phyloP scores from a whole-genome alignment of 1,140 invertebrate genomes.

The Lasioglossum albipes region DNA sequence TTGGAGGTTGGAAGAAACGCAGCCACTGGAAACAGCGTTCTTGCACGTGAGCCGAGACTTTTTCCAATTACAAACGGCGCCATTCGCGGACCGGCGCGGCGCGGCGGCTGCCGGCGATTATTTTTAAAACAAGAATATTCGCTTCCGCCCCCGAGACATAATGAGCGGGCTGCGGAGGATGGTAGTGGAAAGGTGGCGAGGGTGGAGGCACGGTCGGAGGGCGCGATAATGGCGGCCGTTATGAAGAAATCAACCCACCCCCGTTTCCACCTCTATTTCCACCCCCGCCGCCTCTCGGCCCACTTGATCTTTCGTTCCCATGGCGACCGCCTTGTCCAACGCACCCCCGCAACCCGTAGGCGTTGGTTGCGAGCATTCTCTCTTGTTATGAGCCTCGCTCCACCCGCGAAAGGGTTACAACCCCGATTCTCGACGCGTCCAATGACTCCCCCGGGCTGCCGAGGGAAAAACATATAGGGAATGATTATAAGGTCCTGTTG shows the following conservation, averaged over 20 bases:
- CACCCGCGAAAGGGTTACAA: slow-evolving; percentile 66
- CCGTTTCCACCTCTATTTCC: slow-evolving; percentile 44
- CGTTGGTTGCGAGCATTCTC: slow-evolving; percentile 57
- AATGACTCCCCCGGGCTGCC: not conserved
- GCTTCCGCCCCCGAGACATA: slow-evolving; percentile 70
- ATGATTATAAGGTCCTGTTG: no score
- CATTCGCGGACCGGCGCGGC: slow-evolving; percentile 65
- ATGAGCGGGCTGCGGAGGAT: slow-evolving; percentile 61
- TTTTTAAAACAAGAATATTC: slow-evolving; percentile 78
- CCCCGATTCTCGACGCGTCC: not conserved
- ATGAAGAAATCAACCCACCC: slow-evolving; percentile 75
- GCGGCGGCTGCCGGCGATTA: slow-evolving; percentile 60
- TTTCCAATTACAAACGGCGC: slow-evolving; percentile 77
- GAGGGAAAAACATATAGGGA: no score
- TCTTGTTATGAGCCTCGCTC: slow-evolving; percentile 67
- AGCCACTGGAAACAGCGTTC: slow-evolving; percentile 57
- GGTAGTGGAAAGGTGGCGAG: slow-evolving; percentile 44
- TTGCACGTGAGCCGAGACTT: slow-evolving; percentile 69
- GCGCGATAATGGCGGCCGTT: slow-evolving; percentile 80
- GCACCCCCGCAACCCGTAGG: slow-evolving; percentile 54
- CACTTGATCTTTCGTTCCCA: slow-evolving; percentile 53
- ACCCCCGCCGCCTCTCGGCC: not conserved
- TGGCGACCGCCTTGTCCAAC: slow-evolving; percentile 76
- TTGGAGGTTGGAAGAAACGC: slow-evolving; percentile 19
- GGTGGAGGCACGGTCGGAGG: slow-evolving; percentile 63